Base-by-base conservation (phyloP, 2,797 vertebrate species). In the Poliocrania exsul region DNA sequence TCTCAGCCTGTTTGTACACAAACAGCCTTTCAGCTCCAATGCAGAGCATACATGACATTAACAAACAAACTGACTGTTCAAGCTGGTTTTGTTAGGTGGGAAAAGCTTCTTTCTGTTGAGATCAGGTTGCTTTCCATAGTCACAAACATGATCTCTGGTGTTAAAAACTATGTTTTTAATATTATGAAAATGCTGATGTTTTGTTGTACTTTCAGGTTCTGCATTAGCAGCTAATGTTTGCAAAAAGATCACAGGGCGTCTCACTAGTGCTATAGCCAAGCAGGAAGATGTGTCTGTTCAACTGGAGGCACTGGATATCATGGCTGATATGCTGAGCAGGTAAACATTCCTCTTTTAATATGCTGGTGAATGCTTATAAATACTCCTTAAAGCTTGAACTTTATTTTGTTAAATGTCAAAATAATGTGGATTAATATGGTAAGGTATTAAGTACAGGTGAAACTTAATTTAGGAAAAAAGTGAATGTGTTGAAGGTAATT, bases 241-340 rank as follows among this genome's bases (percentile, higher is more conserved):
- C 98, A 99, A 99, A 98, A 99, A 99, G 98, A 99, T 99, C 90
- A 99, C 99, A 12, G 99, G 99, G n/a, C 99, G 99, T 64, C 98
- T 99, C 95, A 99, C 99, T 69, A 99, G 99, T 93, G 99, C 99
- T 96, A 99, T 99, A 96, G 99, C 99, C 97, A 99, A 99, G 96
- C 99, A 99, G 97, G 99, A 99, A 92, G 99, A 99, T 67, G 99
- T 99, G 31, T 99, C 99, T 11, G 99, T 99, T 84, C 99, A 99
- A 88, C 98, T 99, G 81, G 99, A 99, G 97, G 99, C 99, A 6
- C 98, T 99, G 49, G 99, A 99, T 98, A 99, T 99, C 95, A 99
- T 99, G 99, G 99, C 99, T 38, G 99, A 99, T 98, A 99, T 99
- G 99, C 97, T 99, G 44, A 99, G 99, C 99, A 99, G 99, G 99